Evolutionary conservation across 2,797 vertebrate genomes (phyloP).

Genomic region (Hippoglossus hippoglossus): DNA sequence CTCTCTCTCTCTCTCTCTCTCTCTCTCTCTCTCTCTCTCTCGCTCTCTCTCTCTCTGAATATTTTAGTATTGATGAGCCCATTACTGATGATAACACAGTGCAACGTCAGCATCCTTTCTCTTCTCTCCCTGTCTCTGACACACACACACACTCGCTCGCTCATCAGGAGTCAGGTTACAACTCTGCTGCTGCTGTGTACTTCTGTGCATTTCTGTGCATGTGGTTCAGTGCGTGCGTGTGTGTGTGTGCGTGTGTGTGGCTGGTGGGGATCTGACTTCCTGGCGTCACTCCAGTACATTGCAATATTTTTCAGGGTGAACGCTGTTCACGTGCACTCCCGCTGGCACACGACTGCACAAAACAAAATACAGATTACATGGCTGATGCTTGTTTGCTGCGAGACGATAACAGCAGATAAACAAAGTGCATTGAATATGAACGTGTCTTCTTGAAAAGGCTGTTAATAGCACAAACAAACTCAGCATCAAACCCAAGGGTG

Average conservation of each 20-base stretch:
- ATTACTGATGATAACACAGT: constrained; percentile 80
- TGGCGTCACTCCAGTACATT: constrained; percentile 65
- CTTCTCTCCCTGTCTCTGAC: constrained; percentile 6
- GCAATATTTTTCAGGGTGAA: constrained; percentile 56
- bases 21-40: constrained; percentile 34
- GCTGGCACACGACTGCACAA: constrained; percentile 33
- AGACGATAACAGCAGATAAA: constrained; percentile 17
- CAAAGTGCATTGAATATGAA: constrained; percentile 27
- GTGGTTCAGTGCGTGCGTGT: not conserved
- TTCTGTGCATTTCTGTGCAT: constrained; percentile 42
- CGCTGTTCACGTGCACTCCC: constrained; percentile 31
- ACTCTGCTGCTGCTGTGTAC: constrained; percentile 52
- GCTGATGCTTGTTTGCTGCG: constrained; percentile 22
- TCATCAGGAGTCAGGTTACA: constrained; percentile 72
- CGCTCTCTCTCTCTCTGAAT: constrained; percentile 60
- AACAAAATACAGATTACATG: constrained; percentile 34
- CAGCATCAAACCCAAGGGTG: constrained; percentile 5
- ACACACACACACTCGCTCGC: constrained; percentile 28
- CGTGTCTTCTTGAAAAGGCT: constrained; percentile 7
- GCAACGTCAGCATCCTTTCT: constrained; percentile 75
- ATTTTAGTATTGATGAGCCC: constrained; percentile 83
- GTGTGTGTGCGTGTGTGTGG: constrained; percentile 28
- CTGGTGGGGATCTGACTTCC: constrained; percentile 59
- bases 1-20: constrained; percentile 34
- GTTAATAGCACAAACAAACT: constrained; percentile 12